A percentile compares a stretch with the other conserved stretches of the same genome.
phyloP scores from a whole-genome alignment of 2,113 vertebrate species.

The Zosterops japonicus region DNA sequence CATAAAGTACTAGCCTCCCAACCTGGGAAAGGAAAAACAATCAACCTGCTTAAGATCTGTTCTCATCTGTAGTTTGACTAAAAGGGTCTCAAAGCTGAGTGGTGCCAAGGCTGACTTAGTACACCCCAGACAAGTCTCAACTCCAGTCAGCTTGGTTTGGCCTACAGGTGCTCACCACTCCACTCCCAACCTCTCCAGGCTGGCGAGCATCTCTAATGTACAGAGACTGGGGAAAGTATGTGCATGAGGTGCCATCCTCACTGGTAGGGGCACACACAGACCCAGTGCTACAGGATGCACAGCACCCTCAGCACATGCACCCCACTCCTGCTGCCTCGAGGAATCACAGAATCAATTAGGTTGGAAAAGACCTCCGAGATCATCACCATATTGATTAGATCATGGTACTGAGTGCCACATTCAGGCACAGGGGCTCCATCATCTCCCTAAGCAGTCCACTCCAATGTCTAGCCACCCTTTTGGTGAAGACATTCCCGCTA shows the following conservation, averaged over 20 bases:
- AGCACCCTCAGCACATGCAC: rapidly evolving
- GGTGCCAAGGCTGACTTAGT: background rate
- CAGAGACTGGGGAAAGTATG: rapidly evolving
- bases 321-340: rapidly evolving
- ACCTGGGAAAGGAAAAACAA: rapidly evolving
- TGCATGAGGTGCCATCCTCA: rapidly evolving
- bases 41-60: background rate
- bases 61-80: background rate
- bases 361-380: background rate
- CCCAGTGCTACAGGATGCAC: rapidly evolving
- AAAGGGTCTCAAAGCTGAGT: background rate
- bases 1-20: background rate
- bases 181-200: rapidly evolving
- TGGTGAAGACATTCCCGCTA: no score
- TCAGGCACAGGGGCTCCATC: background rate
- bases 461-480: background rate
- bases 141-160: background rate
- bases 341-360: background rate
- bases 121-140: background rate
- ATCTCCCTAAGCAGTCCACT: background rate
- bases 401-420: background rate
- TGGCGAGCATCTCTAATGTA: rapidly evolving
- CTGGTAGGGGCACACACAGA: rapidly evolving
- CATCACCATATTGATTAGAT: rapidly evolving
- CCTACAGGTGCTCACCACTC: background rate